Evolutionary conservation across 2,797 vertebrate species (phyloP), one percentile per base, ranked within the genome.

Genomic region (Falco naumanni): DNA sequence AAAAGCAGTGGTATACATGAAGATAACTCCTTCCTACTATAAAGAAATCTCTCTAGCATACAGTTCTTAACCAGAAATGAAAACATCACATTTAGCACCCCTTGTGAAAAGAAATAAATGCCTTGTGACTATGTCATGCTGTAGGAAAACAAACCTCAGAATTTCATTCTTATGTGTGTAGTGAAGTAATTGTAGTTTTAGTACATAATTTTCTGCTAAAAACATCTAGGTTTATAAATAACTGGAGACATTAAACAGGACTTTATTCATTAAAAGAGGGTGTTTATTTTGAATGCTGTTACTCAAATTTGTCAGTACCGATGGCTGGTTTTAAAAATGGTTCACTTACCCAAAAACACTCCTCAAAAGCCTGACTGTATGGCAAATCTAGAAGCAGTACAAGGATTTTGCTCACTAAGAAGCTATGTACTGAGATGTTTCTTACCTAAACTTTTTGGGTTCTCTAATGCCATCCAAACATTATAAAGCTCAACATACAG

Each of bases 251-350:
- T 93, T 94, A 91, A 92, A 96, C 65, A 97, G 69, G 45, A 92
- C 89, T 96, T 96, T 72, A 96, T 95, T 97, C 95, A 97, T 96
- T 89, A 94, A 94, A 89, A 83, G 50, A 68, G n/a, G 15, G 26
- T 94, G 89, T 93, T 96, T 85, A 90, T 94, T 90, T 98, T 96
- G 85, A 88, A 95, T 86, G 82, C 54, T 94, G 97, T 70, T 96
- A 87, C 89, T 97, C 90, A 87, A 15, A 94, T 96, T 97, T 97
- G 91, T 96, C 68, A 53, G 69, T 80, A 86, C 87, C 63, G 59
- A 16, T 89, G 48, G 9, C 51, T 92, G 75, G 60, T 89, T 96
- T 95, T 93, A 89, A 74, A 95, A 96, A 77, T 89, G 34, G 70
- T 86, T 91, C 63, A 45, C 93, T 96, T 66, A 82, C 54, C 78